phyloP scores from a whole-genome alignment of 2,113 vertebrate genomes.

The Accipiter cooperii region DNA sequence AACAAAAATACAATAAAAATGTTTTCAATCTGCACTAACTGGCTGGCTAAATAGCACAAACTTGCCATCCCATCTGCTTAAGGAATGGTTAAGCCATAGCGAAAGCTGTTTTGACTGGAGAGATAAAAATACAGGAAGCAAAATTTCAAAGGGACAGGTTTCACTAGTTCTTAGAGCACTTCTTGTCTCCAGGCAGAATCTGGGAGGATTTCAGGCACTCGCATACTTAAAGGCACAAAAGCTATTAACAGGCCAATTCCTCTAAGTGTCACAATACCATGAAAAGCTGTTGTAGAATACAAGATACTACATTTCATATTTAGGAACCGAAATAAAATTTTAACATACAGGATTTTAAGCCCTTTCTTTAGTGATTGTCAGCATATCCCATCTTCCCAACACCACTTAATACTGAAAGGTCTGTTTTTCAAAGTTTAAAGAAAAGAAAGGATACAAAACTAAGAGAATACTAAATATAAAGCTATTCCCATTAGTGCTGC shows the following conservation, averaged over 20 bases:
- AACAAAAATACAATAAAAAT: background rate
- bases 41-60: background rate
- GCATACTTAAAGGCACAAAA: background rate
- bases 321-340: background rate
- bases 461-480: background rate
- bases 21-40: background rate
- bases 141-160: background rate
- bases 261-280: background rate
- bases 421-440: background rate
- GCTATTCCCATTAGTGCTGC: constrained; percentile 3
- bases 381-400: background rate
- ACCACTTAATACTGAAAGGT: background rate
- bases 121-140: background rate
- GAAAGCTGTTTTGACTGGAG: background rate
- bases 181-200: background rate
- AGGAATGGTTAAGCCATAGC: background rate
- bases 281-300: background rate
- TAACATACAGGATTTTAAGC: background rate
- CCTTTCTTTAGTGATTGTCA: background rate
- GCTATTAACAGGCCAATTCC: background rate
- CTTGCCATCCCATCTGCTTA: background rate
- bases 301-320: background rate
- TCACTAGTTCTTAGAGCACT: background rate
- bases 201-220: background rate
- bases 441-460: background rate